Percentiles rank a stretch among this genome's conserved stretches.
phyloP scores from a whole-genome alignment of 2,888 invertebrate genomes.

The Papilio elwesi region DNA sequence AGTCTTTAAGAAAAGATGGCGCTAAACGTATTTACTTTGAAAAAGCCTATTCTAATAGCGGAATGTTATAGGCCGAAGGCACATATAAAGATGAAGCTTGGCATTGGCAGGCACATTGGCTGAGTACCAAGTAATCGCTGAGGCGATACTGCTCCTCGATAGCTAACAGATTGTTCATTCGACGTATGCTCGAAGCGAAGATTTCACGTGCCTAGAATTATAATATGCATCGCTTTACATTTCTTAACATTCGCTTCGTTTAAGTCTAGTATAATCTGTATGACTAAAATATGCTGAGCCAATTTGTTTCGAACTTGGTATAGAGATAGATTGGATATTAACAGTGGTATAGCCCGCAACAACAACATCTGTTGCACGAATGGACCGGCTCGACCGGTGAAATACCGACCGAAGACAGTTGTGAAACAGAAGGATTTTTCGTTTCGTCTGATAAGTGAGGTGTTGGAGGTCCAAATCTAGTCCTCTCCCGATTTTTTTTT shows the following conservation, averaged over 20 bases:
- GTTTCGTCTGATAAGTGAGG: no score
- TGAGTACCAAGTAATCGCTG: constrained; percentile 12
- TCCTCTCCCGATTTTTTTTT: no score
- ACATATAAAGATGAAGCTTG: constrained; percentile 7
- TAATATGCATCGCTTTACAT: not conserved
- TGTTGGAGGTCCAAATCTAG: no score
- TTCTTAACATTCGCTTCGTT: not conserved
- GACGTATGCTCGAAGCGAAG: constrained; percentile 9
- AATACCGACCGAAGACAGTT: no score
- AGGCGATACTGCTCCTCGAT: constrained; percentile 6
- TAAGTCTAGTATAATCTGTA: not conserved
- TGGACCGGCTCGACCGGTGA: no score
- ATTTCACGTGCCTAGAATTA: constrained; percentile 18
- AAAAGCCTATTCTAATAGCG: not conserved
- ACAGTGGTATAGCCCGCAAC: no score
- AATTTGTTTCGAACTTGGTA: not conserved
- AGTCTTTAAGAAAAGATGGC: not conserved
- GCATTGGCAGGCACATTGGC: constrained; percentile 31
- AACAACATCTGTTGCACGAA: no score
- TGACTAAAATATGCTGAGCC: not conserved
- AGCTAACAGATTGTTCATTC: constrained; percentile 11
- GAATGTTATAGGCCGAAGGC: not conserved
- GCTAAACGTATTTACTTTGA: not conserved
- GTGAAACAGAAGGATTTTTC: not conserved
- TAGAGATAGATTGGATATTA: not conserved